phyloP scores from a whole-genome alignment of 2,113 vertebrate genomes.

The Antechinus stuartii region DNA sequence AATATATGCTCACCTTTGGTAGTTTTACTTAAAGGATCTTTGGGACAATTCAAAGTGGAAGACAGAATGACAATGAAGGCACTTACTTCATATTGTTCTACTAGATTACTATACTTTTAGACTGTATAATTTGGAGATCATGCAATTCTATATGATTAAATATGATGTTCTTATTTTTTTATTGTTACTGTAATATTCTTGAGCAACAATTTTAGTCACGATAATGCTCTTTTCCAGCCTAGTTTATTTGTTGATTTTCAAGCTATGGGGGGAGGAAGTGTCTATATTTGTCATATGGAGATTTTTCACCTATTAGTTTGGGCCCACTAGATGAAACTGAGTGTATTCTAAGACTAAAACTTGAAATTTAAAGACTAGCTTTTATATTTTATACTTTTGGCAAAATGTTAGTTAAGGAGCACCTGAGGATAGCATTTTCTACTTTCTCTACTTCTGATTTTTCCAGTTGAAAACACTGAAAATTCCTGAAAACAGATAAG shows the following conservation, averaged over 20 bases:
- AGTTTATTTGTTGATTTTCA: neutral
- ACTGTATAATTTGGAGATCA: neutral
- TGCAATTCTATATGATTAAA: neutral
- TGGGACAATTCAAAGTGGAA: neutral
- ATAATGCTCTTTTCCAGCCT: neutral
- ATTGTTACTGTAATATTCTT: neutral
- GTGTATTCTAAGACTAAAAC: neutral
- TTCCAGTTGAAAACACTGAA: neutral
- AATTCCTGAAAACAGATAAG: slow-evolving; percentile 8
- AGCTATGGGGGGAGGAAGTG: neutral
- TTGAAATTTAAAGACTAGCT: neutral
- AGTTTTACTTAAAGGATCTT: neutral
- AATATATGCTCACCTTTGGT: neutral
- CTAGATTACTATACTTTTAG: neutral
- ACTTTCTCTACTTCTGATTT: neutral
- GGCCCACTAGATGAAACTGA: neutral
- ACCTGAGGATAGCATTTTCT: neutral
- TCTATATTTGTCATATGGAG: neutral
- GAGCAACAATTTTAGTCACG: neutral
- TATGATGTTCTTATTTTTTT: neutral
- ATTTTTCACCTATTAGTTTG: neutral
- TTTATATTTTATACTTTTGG: neutral
- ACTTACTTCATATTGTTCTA: neutral
- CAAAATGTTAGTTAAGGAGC: neutral
- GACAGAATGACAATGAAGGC: neutral